Evolutionary conservation across 1,140 invertebrate genomes (phyloP).

Genomic region (Andricus grossulariae): DNA sequence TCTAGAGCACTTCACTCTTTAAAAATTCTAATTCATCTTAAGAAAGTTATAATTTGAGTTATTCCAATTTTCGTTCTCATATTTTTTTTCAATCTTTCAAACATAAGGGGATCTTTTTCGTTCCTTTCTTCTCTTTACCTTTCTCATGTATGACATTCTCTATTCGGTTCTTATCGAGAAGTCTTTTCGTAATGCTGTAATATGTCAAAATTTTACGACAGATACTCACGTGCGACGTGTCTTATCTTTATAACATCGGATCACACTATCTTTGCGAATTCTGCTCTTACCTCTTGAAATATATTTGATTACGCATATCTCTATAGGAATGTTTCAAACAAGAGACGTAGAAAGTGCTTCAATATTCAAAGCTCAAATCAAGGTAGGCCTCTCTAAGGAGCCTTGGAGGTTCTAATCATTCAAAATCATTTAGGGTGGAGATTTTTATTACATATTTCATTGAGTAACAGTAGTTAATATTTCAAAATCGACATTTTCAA

Average conservation of each 20-base stretch:
- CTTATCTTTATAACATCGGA: neutral
- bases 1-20: neutral
- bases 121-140: neutral
- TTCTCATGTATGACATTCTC: neutral
- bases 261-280: neutral
- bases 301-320: neutral
- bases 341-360: neutral
- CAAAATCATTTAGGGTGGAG: no score
- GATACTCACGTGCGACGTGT: neutral
- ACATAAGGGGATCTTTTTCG: neutral
- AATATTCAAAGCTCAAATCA: neutral
- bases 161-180: neutral
- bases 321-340: neutral
- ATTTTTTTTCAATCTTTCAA: neutral
- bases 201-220: slow-evolving; percentile 1
- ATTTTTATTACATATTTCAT: no score
- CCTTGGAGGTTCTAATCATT: no score
- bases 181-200: neutral
- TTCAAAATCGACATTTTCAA: no score
- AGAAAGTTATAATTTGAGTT: neutral
- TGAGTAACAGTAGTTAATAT: no score
- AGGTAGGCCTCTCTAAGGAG: no score
- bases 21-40: neutral
- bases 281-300: neutral
- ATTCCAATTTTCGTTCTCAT: neutral